Evolutionary conservation across 2,888 invertebrate species (phyloP), one percentile per base, ranked within the genome.

Genomic region (Geotrupes spiniger): DNA sequence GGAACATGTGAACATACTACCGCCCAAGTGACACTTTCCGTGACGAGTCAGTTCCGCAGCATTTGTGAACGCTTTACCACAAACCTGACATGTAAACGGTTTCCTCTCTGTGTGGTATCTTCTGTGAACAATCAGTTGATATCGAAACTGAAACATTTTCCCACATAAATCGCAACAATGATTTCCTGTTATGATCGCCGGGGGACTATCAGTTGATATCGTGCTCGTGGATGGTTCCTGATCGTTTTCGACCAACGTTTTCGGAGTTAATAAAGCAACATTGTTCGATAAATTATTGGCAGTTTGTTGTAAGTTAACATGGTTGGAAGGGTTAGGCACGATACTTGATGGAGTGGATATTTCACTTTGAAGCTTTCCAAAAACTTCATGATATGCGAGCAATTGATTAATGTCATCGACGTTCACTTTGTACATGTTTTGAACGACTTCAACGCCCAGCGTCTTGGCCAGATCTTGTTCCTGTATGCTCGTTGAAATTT

Each of bases 51-150:
- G 75, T 71, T 90, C 90, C 52, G 85, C 83, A 6, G 87, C 85
- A 69, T 86, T 87, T 45, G 85, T 83, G 66, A 90, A 91, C 14
- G 89, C 88, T 63, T 89, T 87, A 17, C 90, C 90, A 67, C 90
- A 91, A 28, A 90, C 89, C 36, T 51, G 79, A 61, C 81, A 81
- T 51, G 89, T 87, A 66, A 88, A 90, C 33, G 90, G 90, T 69
- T 91, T 91, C 58, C 86, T 80, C 73, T 91, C 90, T 31, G 86
- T 88, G 64, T 92, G 92, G 72, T 91, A 91, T 61, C 91, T 82
- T 64, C 89, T 80, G 74, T 92, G 91, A 31, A 91, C 90, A 62
- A 91, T 91, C 49, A 91, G 79, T 69, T 91, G 91, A 73, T 92
- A 91, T 48, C 90, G 83, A 71, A 87, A 91, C 64, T 89, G 89